Percentiles rank a stretch among this genome's conserved stretches.
Evolutionary conservation across 53 echinoderm and acorn worm genomes (phyloP).

Genomic region (Luidia sarsii): DNA sequence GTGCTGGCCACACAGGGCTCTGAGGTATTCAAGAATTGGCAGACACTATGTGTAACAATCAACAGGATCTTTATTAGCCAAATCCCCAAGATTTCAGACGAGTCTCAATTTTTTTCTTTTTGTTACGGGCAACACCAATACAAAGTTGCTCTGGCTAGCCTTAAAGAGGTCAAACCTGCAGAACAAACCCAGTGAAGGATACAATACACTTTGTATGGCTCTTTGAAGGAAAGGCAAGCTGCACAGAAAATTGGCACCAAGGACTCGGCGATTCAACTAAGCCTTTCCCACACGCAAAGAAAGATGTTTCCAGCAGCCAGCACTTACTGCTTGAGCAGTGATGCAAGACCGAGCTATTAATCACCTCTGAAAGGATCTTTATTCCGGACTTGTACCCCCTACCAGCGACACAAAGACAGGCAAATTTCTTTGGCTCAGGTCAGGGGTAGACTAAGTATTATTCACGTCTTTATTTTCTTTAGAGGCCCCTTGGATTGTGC

Average conservation of each 20-base stretch:
- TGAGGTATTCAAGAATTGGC: too few relatives aligned
- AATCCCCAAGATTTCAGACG: too few relatives aligned
- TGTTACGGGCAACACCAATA: too few relatives aligned
- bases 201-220: conserved; percentile 45
- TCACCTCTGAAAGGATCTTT: conserved; percentile 41
- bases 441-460: conserved; percentile 39
- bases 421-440: conserved; percentile 50
- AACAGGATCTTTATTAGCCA: too few relatives aligned
- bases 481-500: conserved; percentile 26
- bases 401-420: conserved; percentile 37
- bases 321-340: conserved; percentile 58
- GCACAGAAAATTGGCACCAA: conserved; percentile 38
- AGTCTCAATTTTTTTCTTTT: too few relatives aligned
- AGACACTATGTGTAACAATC: too few relatives aligned
- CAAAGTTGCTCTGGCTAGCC: not conserved
- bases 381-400: conserved; percentile 7
- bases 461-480: conserved; percentile 50
- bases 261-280: conserved; percentile 39
- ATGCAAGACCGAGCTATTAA: conserved; percentile 55
- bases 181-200: conserved; percentile 12
- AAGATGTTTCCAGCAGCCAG: conserved; percentile 32
- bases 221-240: conserved; percentile 43
- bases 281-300: conserved; percentile 35
- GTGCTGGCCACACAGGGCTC: too few relatives aligned
- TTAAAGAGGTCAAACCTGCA: conserved; percentile 44